Base-by-base conservation (phyloP, 2,797 vertebrate species). In the Thamnophis elegans region DNA sequence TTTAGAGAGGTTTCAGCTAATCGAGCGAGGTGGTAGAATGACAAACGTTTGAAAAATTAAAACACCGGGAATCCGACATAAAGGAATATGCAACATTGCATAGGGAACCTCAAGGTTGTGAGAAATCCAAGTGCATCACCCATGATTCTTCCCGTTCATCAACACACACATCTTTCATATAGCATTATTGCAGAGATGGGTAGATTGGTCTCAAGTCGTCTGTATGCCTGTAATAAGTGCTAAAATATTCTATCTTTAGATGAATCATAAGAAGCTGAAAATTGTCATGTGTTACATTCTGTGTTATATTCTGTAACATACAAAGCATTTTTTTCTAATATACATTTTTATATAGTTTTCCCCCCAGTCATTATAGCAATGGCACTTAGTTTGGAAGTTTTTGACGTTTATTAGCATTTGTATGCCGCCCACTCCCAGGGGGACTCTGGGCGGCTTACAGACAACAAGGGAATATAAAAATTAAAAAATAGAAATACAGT, bases 31-130 rank as follows among this genome's bases (percentile, higher is more conserved):
- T 1, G 36, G 20, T 82, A 82, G 36, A 82, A 82, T 82, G 73
- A 82, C 20, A 47, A 82, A 82, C 47, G 73, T 47, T 82, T 82
- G 20, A 20, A 82, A 82, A 82, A 82, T 3, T 25, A 47, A 82
- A 82, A 12, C 73, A 47, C 42, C 20, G 22, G 36, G 73, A 82
- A 47, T 47, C 73, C 4, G 9, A 85, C 68, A 53, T 59, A 60
- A 12, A 92, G 59, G 92, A 95, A 47, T 47, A 47, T 47, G 47
- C 47, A 36, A 36, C 14, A 94, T 89, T 10, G 94, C 32, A 82
- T 86, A 36, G 95, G 92, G 94, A 91, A 91, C 92, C 92, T 14
- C 85, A 90, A 95, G 94, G 91, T 94, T 95, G 36, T n/a, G 55
- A 91, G 93, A 93, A 92, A 95, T 11, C 86, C 0, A 1, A 42